Evolutionary conservation across 2,113 vertebrate species (phyloP), one percentile per base, ranked within the genome.

Genomic region (Hiodon tergisus): DNA sequence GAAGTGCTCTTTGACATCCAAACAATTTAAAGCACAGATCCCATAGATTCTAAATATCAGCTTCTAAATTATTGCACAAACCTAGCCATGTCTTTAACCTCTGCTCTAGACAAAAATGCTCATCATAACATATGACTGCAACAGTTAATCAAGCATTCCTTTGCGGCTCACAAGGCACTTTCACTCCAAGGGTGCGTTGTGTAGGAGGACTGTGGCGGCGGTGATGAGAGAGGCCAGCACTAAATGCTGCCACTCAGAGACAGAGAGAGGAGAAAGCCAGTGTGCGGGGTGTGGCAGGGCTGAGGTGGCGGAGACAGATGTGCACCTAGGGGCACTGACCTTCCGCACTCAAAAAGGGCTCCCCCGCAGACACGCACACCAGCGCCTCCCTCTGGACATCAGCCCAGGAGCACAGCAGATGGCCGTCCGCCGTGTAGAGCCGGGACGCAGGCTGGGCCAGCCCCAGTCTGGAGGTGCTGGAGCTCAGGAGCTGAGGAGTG

Each of bases 311-410:
- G 46, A 3, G 13, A 50, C n/a, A 50, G 9, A 31, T 31, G 31
- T 31, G 31, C 31, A 31, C 31, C 31, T 31, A 31, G n/a, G n/a
- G 52, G 8, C 53, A 58, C 69, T 67, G 82, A 89, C 83, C 86
- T 86, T 79, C 74, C 8, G 77, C 53, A 7, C 63, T 86, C 46
- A 74, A 16, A 62, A 85, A 86, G 8, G 73, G 55, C 8, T 68
- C 78, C 78, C 85, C 85, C 6, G 73, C 31, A 53, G 87, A 87
- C 78, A 81, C 81, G 53, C 85, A 82, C 14, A 88, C 61, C 68
- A 61, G 63, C 80, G 65, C 69, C 71, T 83, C 65, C 13, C 78
- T 69, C 14, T 85, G 81, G 61, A 75, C 51, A 59, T 85, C 74
- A 0, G 82, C 83, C 84, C 80, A 82, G 0, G 82, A 73, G 13